Percentiles rank a stretch among this genome's conserved stretches.
Conservation (phyloP, 2,888 invertebrate species). For the Eueremaeus valkanovi region DNA sequence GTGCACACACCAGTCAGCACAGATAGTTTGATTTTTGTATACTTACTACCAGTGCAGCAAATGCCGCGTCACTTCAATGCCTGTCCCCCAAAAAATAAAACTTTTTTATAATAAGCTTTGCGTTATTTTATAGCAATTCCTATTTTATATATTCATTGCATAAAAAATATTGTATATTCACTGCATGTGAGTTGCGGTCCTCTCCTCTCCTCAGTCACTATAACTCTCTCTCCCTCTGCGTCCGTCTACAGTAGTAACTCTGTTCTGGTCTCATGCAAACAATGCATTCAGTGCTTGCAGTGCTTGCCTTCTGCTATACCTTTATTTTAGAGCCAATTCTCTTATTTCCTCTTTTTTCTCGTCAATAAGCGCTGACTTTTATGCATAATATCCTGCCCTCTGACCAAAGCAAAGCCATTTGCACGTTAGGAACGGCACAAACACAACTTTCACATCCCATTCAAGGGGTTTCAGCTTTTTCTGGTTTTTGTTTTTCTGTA, state of each 20-base stretch:
- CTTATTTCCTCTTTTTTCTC: neutral
- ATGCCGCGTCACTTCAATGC: slow-evolving; percentile 25
- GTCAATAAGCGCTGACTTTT: neutral
- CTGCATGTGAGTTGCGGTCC: neutral
- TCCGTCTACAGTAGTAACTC: neutral
- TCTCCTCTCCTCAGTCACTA: neutral
- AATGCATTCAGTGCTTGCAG: no score
- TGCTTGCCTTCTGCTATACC: slow-evolving; percentile 25
- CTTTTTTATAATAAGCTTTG: neutral
- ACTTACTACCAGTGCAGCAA: neutral
- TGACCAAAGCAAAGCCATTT: slow-evolving; percentile 9
- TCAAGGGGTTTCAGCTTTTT: slow-evolving; percentile 16
- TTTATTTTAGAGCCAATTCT: slow-evolving; percentile 22
- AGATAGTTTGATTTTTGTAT: neutral
- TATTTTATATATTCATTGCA: neutral
- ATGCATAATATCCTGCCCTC: slow-evolving; percentile 29
- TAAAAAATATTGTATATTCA: neutral
- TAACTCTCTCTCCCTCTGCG: neutral
- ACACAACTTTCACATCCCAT: neutral
- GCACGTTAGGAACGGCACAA: neutral
- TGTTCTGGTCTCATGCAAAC: neutral
- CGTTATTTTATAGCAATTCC: slow-evolving; percentile 5
- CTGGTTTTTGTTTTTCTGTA: neutral
- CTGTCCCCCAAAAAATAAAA: neutral
- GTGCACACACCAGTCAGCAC: neutral